Evolutionary conservation across 2,888 invertebrate genomes (phyloP), one percentile per base, ranked within the genome.

Genomic region (Agonopterix alstromeriana): DNA sequence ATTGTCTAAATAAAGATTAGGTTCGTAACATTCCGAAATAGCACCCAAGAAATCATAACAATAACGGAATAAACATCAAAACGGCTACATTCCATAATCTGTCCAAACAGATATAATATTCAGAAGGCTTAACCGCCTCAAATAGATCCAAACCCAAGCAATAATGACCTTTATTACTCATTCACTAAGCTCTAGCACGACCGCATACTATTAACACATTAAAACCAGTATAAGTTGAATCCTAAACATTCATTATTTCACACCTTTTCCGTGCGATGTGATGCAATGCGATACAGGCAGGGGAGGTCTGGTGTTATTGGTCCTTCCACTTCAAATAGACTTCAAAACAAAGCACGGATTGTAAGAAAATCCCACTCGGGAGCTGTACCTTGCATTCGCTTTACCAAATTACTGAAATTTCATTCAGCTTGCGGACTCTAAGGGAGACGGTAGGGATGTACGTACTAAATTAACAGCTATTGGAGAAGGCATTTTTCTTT

Each of bases 341-440:
- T 77, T 71, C 68, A 73, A 81, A 84, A 84, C 84, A 84, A 85
- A 85, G 82, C 81, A 69, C 63, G 82, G 82, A 80, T 82, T 77
- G 82, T 77, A 86, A 84, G 84, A 80, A 83, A 80, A 86, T 83
- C 85, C 85, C 79, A 67, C 73, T 57, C 67, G 75, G 77, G 81
- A 73, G 70, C 70, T 74, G 77, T 81, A 83, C 81, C 87, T 84
- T 84, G 86, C 82, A 82, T 85, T 87, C 83, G 84, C 83, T 86
- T 82, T 81, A 82, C 82, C 73, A 84, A 86, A 87, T 87, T 86
- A 86, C 85, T 82, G 82, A 79, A 86, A 85, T 84, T 85, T 87
- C 85, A 81, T 86, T 85, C 85, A 77, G 82, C 78, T 78, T 83
- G 79, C 74, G 80, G 83, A 80, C 78, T 76, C 68, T 53, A 65